Percentiles rank a stretch among this genome's conserved stretches.
phyloP scores from a whole-genome alignment of 2,113 vertebrate species.

The Lethenteron reissneri region DNA sequence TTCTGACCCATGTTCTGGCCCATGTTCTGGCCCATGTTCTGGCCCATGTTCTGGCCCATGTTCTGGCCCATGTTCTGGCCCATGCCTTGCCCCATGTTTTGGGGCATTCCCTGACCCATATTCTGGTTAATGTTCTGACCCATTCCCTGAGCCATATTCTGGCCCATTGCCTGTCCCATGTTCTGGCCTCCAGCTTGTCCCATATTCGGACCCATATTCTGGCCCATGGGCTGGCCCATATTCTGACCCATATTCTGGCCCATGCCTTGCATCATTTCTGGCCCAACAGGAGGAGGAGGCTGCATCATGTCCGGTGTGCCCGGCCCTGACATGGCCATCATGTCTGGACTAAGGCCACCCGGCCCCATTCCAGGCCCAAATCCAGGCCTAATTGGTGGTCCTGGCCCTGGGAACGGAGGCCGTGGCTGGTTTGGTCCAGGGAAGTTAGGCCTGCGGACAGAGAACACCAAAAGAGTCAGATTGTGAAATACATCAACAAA shows the following conservation, averaged over 20 bases:
- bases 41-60: too few relatives aligned
- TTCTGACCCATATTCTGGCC: conserved; percentile 4
- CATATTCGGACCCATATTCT: too few relatives aligned
- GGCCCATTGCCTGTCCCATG: too few relatives aligned
- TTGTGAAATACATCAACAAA: neutral
- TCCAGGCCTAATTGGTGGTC: too few relatives aligned
- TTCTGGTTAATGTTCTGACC: too few relatives aligned
- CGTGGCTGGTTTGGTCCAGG: conserved; percentile 21
- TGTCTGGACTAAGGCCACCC: too few relatives aligned
- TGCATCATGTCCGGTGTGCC: conserved; percentile 24
- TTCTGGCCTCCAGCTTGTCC: too few relatives aligned
- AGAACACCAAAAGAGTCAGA: neutral
- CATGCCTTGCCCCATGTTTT: conserved; percentile 37
- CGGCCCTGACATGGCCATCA: conserved; percentile 13
- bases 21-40: neutral
- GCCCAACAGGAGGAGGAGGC: conserved; percentile 20
- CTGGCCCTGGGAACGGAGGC: conserved; percentile 35
- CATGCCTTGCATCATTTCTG: conserved; percentile 22
- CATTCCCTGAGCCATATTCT: too few relatives aligned
- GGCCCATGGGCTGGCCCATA: too few relatives aligned
- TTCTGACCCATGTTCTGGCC: conserved; percentile 2
- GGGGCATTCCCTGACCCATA: conserved; percentile 13
- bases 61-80: conserved; percentile 31
- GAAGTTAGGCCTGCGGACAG: conserved; percentile 13
- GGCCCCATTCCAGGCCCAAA: too few relatives aligned